These are phyloP conservation scores for Drosophila obscura DNA, from an alignment of 1,140 invertebrate species.

Conservation along the genomic window DNA sequence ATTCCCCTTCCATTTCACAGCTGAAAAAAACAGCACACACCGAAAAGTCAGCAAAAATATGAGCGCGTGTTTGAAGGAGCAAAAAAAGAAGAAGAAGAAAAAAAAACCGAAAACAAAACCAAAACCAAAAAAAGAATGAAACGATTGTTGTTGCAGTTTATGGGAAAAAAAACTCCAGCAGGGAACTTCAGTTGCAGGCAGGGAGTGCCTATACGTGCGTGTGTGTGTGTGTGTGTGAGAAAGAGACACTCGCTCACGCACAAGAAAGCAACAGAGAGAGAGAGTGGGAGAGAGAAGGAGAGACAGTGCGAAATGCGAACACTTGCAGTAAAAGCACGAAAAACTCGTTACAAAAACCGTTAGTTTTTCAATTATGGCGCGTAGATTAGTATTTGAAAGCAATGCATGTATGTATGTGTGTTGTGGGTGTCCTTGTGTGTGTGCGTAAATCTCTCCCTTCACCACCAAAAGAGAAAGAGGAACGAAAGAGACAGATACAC, in stretches of 20 bases:
- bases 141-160: slow-evolving; percentile 60
- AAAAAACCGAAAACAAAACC: background rate
- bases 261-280: background rate
- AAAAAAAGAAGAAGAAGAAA: slow-evolving; percentile 2
- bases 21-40: slow-evolving; percentile 19
- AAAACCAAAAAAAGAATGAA: slow-evolving; percentile 48
- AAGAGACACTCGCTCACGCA: slow-evolving; percentile 42
- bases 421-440: slow-evolving; percentile 25
- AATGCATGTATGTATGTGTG: slow-evolving; percentile 33
- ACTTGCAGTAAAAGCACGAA: slow-evolving; percentile 76
- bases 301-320: slow-evolving; percentile 32
- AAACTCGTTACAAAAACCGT: slow-evolving; percentile 80
- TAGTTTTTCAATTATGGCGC: slow-evolving; percentile 81
- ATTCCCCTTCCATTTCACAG: background rate
- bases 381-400: slow-evolving; percentile 81
- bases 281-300: background rate
- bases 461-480: slow-evolving; percentile 10
- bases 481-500: slow-evolving; percentile 14
- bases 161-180: slow-evolving; percentile 55
- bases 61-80: slow-evolving; percentile 51
- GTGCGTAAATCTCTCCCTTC: slow-evolving; percentile 64
- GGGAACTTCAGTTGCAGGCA: slow-evolving; percentile 24
- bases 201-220: slow-evolving; percentile 21
- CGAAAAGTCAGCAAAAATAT: slow-evolving; percentile 74
- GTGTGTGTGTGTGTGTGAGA: slow-evolving; percentile 24